A percentile compares a stretch with the other conserved stretches of the same genome.
phyloP scores from a whole-genome alignment of 2,113 vertebrate genomes.

The Oreochromis spilurus region DNA sequence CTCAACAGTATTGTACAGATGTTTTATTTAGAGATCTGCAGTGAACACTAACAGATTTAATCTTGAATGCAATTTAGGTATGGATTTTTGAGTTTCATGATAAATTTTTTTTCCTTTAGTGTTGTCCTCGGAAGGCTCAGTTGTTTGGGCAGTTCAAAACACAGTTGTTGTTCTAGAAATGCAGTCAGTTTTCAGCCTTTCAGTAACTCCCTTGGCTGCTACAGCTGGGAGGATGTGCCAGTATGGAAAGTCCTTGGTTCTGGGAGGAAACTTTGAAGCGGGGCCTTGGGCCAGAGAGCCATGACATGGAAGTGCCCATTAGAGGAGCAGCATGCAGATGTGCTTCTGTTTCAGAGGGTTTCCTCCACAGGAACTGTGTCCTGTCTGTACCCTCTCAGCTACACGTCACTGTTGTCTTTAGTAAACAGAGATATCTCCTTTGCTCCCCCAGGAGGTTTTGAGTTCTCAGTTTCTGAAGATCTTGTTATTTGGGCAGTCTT shows the following conservation, averaged over 20 bases:
- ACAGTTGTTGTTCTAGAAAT: conserved; percentile 1
- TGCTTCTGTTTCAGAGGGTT: conserved; percentile 67
- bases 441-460: neutral
- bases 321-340: conserved; percentile 57
- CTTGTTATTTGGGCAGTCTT: neutral
- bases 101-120: neutral
- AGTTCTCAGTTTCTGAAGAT: neutral
- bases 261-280: conserved; percentile 62
- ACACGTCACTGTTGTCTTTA: conserved; percentile 1
- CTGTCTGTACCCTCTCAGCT: conserved; percentile 40
- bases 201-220: conserved; percentile 25
- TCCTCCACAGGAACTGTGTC: conserved; percentile 60
- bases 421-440: neutral
- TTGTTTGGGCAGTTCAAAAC: neutral
- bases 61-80: neutral
- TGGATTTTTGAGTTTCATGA: neutral
- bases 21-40: neutral
- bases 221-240: conserved; percentile 64
- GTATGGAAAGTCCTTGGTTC: conserved; percentile 70
- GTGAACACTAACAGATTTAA: neutral
- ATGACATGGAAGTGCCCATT: conserved; percentile 64
- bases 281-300: conserved; percentile 37
- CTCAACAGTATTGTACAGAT: neutral
- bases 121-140: conserved; percentile 15
- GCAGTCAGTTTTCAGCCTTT: neutral